Base-by-base conservation (phyloP, 2,113 vertebrate species). In the Scartelaos histophorus region DNA sequence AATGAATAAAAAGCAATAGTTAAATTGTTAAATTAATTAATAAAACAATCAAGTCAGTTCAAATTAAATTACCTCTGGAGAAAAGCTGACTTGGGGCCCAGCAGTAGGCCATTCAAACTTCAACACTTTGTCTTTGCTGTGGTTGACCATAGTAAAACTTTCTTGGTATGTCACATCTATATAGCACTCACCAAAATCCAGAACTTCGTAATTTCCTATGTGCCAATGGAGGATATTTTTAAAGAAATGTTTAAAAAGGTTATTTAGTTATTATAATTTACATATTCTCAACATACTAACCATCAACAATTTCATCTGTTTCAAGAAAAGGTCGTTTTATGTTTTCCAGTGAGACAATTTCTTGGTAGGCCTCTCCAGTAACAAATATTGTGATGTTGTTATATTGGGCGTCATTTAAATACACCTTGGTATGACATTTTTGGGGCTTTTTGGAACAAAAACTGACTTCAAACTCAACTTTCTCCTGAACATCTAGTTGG, bases 121-220 rank as follows among this genome's bases (percentile, higher is more conserved):
- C 74, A 96, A 77, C 4, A 74, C 83, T 0, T 92, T 88, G 0
- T 15, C 66, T 43, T 43, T 81, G 92, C 93, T 95, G 83, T 87
- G 95, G 54, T 96, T 98, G 71, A 91, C 95, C 90, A 98, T 77
- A 0, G 93, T 95, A 82, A 96, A 96, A 65, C 87, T 95, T 64
- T 92, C 87, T 0, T 79, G 46, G 78, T 94, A 94, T 64, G 64
- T 62, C 21, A 7, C 70, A 70, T 92, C 85, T 0, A 98, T 62
- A n/a, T 92, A 87, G 80, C 96, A 97, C 78, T 95, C 85, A 24
- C 95, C 95, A 69, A 97, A 97, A 54, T 94, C 71, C 67, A 98
- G 85, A 73, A 93, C 82, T 49, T 96, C 92, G 21, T 81, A 78
- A 49, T 85, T 83, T 64, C 85, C 83, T 87, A 88, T 91, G 91